These are phyloP conservation scores for Xylophagus ater DNA, from an alignment of 2,888 invertebrate genomes.

Conservation along the genomic window DNA sequence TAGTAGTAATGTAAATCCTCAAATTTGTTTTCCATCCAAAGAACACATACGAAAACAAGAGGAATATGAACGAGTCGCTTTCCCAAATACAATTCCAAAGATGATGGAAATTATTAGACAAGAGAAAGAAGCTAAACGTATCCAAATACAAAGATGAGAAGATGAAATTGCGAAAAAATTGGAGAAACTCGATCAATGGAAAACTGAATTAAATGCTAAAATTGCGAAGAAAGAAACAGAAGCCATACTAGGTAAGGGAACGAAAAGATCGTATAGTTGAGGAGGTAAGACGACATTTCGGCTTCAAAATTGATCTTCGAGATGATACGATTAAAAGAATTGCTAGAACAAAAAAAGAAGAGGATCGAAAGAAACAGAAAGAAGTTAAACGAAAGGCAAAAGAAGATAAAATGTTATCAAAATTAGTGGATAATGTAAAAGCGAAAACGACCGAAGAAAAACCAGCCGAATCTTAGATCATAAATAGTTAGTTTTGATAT, in stretches of 20 bases:
- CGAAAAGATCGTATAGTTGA: slow-evolving; percentile 60
- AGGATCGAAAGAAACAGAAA: slow-evolving; percentile 61
- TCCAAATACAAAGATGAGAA: slow-evolving; percentile 43
- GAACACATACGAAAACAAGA: slow-evolving; percentile 49
- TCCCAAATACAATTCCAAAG: slow-evolving; percentile 52
- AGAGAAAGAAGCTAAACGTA: slow-evolving; percentile 40
- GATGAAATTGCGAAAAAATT: slow-evolving; percentile 48
- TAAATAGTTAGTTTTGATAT: too few species aligned
- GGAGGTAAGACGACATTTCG: slow-evolving; percentile 71
- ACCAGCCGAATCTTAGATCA: too few species aligned
- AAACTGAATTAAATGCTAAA: slow-evolving; percentile 48
- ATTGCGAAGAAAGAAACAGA: slow-evolving; percentile 49
- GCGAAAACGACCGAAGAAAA: too few species aligned
- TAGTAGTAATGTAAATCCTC: slow-evolving; percentile 54
- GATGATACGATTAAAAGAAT: slow-evolving; percentile 71
- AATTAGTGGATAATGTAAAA: too few species aligned
- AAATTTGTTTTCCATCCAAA: slow-evolving; percentile 68
- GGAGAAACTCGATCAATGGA: slow-evolving; percentile 52
- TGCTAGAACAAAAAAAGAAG: too few species aligned
- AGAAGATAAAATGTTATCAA: slow-evolving; percentile 44
- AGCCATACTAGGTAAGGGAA: slow-evolving; percentile 11
- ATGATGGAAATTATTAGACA: slow-evolving; percentile 45
- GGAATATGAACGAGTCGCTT: slow-evolving; percentile 59
- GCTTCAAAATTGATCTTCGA: slow-evolving; percentile 62
- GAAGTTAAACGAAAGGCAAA: slow-evolving; percentile 51